Conservation (phyloP, 2,888 invertebrate genomes). For the Vesta saturnalis region DNA sequence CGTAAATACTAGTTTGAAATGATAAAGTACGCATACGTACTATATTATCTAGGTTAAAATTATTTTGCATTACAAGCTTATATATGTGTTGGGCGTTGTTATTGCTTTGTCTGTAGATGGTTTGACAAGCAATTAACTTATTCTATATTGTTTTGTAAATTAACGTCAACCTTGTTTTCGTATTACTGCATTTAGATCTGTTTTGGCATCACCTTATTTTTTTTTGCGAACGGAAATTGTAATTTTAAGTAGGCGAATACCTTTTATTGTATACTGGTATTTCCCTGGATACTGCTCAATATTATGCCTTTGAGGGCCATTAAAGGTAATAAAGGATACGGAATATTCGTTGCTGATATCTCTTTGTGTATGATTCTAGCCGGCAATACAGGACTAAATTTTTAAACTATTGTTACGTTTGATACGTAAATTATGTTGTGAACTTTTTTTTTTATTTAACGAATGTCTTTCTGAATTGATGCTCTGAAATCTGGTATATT, state of each 20-base stretch:
- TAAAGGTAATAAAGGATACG: conserved; percentile 15
- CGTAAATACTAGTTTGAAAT: too few relatives aligned
- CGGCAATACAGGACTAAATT: not conserved
- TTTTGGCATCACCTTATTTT: not conserved
- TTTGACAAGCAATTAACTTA: too few relatives aligned
- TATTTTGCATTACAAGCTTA: too few relatives aligned
- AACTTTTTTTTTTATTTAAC: too few relatives aligned
- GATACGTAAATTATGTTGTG: too few relatives aligned
- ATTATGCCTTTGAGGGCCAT: conserved; percentile 10
- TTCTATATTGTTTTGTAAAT: not conserved
- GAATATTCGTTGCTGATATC: not conserved
- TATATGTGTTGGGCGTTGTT: too few relatives aligned
- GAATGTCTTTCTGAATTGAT: too few relatives aligned
- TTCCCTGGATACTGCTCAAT: conserved; percentile 12
- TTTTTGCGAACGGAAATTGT: not conserved
- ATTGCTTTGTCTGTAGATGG: too few relatives aligned
- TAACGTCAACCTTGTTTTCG: not conserved
- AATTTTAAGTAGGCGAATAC: conserved; percentile 12
- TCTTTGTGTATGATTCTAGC: conserved; percentile 4
- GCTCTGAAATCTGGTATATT: too few relatives aligned
- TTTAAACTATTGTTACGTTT: too few relatives aligned
- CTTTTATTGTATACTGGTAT: conserved; percentile 15
- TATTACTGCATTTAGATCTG: not conserved
- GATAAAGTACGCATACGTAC: too few relatives aligned
- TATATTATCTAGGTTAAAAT: too few relatives aligned